These are phyloP conservation scores for Valencia hispanica DNA, from an alignment of 2,797 vertebrate species.

Conservation along the genomic window DNA sequence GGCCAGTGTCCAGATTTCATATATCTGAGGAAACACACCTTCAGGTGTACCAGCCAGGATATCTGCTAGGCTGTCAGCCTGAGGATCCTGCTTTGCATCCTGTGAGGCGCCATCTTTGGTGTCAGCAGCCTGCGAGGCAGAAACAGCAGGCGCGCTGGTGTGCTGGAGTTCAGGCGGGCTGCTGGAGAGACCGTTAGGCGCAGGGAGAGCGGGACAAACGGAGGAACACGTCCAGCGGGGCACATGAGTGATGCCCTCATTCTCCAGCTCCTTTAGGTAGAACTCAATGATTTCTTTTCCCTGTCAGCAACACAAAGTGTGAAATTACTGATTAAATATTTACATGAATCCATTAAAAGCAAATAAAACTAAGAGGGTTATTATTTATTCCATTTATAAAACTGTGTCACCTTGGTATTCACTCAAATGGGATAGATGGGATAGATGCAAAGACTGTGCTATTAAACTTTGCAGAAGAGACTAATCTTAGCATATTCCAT, in stretches of 20 bases:
- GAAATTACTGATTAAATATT: background rate
- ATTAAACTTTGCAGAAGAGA: slow-evolving; percentile 5
- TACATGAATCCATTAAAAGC: background rate
- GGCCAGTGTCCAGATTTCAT: background rate
- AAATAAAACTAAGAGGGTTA: background rate
- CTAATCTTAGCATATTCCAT: background rate
- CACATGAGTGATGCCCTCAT: slow-evolving; percentile 88
- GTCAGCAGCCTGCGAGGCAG: slow-evolving; percentile 51
- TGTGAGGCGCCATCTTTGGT: slow-evolving; percentile 47
- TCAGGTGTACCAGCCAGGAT: slow-evolving; percentile 86
- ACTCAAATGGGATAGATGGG: no score
- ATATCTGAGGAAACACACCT: slow-evolving; percentile 75
- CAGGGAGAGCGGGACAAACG: slow-evolving; percentile 29
- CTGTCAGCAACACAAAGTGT: slow-evolving; percentile 66
- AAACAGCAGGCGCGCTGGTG: slow-evolving; percentile 47
- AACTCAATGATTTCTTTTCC: slow-evolving; percentile 98
- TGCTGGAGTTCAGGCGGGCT: slow-evolving; percentile 44
- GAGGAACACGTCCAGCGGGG: slow-evolving; percentile 87
- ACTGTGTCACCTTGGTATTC: background rate
- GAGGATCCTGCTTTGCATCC: slow-evolving; percentile 83
- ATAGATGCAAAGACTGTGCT: slow-evolving; percentile 6
- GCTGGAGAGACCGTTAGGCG: slow-evolving; percentile 48
- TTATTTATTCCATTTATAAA: background rate
- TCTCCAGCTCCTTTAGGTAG: slow-evolving; percentile 91
- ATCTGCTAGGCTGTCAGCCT: slow-evolving; percentile 77